Base-by-base conservation (phyloP, 2,113 vertebrate species). In the Oreocharis arfaki region DNA sequence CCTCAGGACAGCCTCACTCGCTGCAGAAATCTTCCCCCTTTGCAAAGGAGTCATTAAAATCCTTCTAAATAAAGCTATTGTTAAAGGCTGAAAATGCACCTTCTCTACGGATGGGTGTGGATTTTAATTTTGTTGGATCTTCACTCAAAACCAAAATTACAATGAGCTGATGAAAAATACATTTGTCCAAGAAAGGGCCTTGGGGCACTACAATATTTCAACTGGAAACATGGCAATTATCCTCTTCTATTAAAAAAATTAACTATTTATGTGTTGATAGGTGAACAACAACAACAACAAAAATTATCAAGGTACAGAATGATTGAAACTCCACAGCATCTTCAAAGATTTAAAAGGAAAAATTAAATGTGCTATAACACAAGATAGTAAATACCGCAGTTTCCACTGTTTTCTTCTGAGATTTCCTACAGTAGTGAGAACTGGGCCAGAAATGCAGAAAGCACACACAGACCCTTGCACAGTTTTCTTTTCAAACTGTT, bases 141-240 rank as follows among this genome's bases (percentile, higher is more conserved):
- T 88, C 68, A 90, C 49, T 88, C 85, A 78, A 93, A 96, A 81
- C 60, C 76, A 71, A 95, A 95, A 97, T 92, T 93, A 90, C 69
- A 95, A 96, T 47, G 83, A 96, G 70, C 88, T 90, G 88, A 88
- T 92, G 93, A 96, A 95, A 95, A 95, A 91, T 70, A 75, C 79
- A 49, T 95, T 92, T 90, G 93, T 92, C 90, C 81, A 89, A 93
- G 87, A 89, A 60, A 80, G 28, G 47, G 57, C 91, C 84, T 79
- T 86, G 76, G 75, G 69, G 93, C 90, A 84, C 65, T 39, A 39
- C n/a, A 60, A 44, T 73, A 87, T 83, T 92, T 93, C 86, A 93
- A 86, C 69, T 87, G 82, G 71, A 97, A 94, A 81, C 87, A 79
- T 81, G 49, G 57, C 53, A 74, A 94, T 95, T 96, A 96, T 32